These are phyloP conservation scores for Myotis brandtii DNA, from an alignment of 2,113 vertebrate species.

Conservation along the genomic window DNA sequence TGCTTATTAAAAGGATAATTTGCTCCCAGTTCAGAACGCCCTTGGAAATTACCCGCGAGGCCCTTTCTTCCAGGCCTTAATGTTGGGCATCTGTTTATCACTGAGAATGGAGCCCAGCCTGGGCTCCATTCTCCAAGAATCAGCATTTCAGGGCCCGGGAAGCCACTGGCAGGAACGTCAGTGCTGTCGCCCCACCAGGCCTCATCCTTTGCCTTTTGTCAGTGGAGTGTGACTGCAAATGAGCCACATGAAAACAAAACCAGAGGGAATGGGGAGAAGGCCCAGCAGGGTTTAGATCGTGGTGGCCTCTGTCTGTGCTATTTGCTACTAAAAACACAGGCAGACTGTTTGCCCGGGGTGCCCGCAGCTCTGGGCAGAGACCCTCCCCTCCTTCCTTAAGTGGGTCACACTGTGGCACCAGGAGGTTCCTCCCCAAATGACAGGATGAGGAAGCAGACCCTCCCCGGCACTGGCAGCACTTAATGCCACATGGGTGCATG, in stretches of 20 bases:
- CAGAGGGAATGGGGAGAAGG: neutral
- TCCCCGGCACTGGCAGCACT: neutral
- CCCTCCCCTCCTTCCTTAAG: neutral
- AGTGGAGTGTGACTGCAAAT: neutral
- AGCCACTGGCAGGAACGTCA: neutral
- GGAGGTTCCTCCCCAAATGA: neutral
- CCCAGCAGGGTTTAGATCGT: neutral
- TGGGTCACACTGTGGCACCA: neutral
- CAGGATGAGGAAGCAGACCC: neutral
- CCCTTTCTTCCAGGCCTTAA: neutral
- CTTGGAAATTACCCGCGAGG: neutral
- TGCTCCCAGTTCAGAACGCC: neutral
- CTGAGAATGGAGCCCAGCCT: neutral
- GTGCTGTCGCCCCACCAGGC: neutral
- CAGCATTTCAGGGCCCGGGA: neutral
- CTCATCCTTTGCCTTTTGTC: neutral
- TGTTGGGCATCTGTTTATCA: neutral
- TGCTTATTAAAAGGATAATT: neutral
- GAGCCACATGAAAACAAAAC: neutral
- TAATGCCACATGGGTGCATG: neutral
- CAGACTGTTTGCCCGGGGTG: neutral
- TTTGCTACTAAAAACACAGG: constrained; percentile 37
- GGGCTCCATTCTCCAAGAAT: neutral
- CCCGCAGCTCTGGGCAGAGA: neutral
- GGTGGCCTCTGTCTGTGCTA: neutral